Base-by-base conservation (phyloP, 2,888 invertebrate species). In the Molanna angustata region DNA sequence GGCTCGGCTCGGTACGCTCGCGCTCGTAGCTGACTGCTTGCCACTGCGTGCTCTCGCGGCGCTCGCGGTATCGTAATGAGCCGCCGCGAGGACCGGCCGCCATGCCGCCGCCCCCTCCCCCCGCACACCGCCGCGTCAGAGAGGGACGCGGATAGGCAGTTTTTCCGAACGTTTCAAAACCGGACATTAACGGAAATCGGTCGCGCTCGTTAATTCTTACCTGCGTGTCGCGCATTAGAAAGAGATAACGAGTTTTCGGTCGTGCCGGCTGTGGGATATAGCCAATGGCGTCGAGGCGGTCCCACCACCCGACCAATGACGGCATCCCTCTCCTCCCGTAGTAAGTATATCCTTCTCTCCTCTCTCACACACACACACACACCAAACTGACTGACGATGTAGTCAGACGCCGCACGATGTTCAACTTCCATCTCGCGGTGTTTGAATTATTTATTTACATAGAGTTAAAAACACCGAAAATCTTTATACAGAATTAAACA, bases 171-270 rank as follows among this genome's bases (percentile, higher is more conserved):
- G 27, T 35, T 27, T 35, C 41, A 52, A 52, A 52, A 52, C 46
- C 45, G 51, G 45, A 52, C 51, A 52, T 52, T 52, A 52, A 52
- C 45, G 46, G 51, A 52, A 52, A 45, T 40, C 51, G 39, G 51
- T 48, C 32, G 68, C 72, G 76, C 76, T 76, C 76, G 72, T 76
- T 76, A 76, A 74, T 72, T 73, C 71, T 69, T 73, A 76, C 76
- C 76, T 76, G 76, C 73, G 71, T 71, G 66, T 70, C 71, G 69
- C 72, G 71, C 72, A 76, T 76, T 73, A 76, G 76, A 76, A 74
- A 75, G 76, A 76, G 76, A 76, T 75, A 76, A 76, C 74, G 73
- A 75, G 73, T 74, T 72, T 76, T 76, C 72, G 71, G 75, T 74
- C 74, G 75, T 74, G 74, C 73, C 72, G 67, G 70, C 72, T 16